Evolutionary conservation across 1,140 invertebrate genomes (phyloP), one percentile per base, ranked within the genome.

Genomic region (Pseudomyrmex pallidus): DNA sequence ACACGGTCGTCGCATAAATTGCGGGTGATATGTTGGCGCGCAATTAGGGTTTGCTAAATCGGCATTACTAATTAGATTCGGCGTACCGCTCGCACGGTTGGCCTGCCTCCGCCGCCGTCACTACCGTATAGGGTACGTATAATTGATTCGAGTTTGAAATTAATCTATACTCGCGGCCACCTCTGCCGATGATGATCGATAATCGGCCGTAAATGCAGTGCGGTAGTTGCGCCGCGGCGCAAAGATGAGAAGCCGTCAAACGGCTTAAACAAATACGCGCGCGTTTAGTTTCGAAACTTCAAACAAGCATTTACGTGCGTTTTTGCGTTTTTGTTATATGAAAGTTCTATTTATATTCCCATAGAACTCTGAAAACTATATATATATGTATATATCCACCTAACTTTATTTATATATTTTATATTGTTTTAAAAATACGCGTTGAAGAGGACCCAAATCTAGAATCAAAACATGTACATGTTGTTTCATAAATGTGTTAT

Each of bases 91-190:
- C 83, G 88, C 70, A 78, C 57, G 67, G 77, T 72, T 78, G 85
- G 80, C 76, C 61, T 50, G 74, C 48, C 74, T 48, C 54, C 63
- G 57, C 25, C 72, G 80, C 61, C 74, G 48, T 67, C 62, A 10
- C 62, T 50, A 13, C 22, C 35, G 54, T 66, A 50, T 48, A 73
- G 84, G 35, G 61, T 72, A 86, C 68, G 74, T 87, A 86, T 91
- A 91, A 91, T 91, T 91, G 90, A 91, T 91, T 90, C 82, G 90
- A 91, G 90, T 91, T 91, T 90, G 88, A 89, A 90, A 91, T 90
- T 91, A 91, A 91, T 91, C 87, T 85, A 85, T 87, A 86, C 52
- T 66, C 64, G 13, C 70, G 0, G 61, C 35, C 5, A 0, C 35
- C 35, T 35, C 84, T 59, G 72, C 76, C 87, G 66, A 88, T 86